Conservation (phyloP, 2,797 vertebrate genomes). For the Microctenopoma lineatum region DNA sequence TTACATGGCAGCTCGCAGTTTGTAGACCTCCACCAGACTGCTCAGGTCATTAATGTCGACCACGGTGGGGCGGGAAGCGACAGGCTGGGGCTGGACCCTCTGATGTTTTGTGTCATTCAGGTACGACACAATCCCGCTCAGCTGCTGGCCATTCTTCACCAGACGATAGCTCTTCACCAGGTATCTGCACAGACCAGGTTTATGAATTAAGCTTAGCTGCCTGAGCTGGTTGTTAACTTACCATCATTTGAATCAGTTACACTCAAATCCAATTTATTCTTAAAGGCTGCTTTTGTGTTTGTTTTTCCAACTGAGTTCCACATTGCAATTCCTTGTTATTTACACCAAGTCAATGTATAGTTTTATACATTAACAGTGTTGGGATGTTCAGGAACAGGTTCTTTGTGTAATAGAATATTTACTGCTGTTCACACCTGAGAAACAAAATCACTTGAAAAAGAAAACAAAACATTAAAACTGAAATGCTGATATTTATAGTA, state of each 20-base stretch:
- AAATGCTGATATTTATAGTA: not conserved
- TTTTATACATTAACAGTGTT: conserved; percentile 5
- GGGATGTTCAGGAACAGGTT: not conserved
- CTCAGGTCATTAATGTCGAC: conserved; percentile 85
- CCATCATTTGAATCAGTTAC: not conserved
- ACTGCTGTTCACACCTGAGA: not conserved
- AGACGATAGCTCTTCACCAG: conserved; percentile 94
- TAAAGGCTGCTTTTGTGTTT: not conserved
- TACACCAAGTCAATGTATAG: not conserved
- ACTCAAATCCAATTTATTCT: not conserved
- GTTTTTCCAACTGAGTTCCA: too few relatives aligned
- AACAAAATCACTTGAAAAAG: not conserved
- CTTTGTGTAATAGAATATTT: not conserved
- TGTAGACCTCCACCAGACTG: conserved; percentile 91
- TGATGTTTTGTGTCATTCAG: conserved; percentile 87
- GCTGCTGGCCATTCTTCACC: conserved; percentile 86
- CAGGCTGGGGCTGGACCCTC: conserved; percentile 88
- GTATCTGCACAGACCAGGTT: conserved; percentile 80
- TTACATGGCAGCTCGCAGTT: conserved; percentile 91
- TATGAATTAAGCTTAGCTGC: not conserved
- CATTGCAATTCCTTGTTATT: too few relatives aligned
- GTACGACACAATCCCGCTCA: conserved; percentile 92
- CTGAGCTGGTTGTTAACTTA: not conserved
- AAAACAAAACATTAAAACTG: conserved; percentile 9
- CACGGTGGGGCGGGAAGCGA: conserved; percentile 81